Percentiles rank a stretch among this genome's conserved stretches.
Evolutionary conservation across 2,797 vertebrate genomes (phyloP).

Genomic region (Gobionotothen gibberifrons): DNA sequence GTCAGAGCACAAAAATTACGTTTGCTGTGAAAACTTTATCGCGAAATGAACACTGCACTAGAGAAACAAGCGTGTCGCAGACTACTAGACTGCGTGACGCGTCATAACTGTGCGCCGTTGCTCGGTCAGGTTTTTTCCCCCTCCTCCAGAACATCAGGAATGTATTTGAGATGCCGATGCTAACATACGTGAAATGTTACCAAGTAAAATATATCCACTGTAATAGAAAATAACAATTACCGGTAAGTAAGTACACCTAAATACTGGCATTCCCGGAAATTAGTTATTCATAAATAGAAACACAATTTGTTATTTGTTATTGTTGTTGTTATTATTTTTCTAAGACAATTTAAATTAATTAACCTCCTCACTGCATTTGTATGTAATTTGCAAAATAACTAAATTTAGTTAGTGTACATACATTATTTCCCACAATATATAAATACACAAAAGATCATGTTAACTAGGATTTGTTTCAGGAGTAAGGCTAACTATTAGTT

Average conservation of each 20-base stretch:
- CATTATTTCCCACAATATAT: neutral
- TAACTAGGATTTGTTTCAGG: neutral
- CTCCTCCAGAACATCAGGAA: neutral
- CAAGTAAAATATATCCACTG: no score
- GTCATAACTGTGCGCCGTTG: constrained; percentile 66
- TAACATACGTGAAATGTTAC: neutral
- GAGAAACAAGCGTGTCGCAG: constrained; percentile 59
- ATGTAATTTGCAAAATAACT: neutral
- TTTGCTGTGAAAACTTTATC: neutral
- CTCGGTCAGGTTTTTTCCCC: neutral
- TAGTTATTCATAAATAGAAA: neutral
- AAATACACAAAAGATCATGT: neutral
- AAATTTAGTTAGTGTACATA: no score
- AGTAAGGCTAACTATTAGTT: neutral
- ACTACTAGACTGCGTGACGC: fast-evolving
- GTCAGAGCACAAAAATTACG: neutral
- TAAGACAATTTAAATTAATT: no score
- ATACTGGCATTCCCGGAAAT: neutral
- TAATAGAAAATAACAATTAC: no score
- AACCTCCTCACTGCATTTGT: neutral
- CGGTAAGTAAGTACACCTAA: neutral
- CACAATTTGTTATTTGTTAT: no score
- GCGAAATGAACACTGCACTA: constrained; percentile 8
- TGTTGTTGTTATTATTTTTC: no score
- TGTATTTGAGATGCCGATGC: neutral